phyloP scores from a whole-genome alignment of 2,113 vertebrate genomes.

The Pyrgilauda ruficollis region DNA sequence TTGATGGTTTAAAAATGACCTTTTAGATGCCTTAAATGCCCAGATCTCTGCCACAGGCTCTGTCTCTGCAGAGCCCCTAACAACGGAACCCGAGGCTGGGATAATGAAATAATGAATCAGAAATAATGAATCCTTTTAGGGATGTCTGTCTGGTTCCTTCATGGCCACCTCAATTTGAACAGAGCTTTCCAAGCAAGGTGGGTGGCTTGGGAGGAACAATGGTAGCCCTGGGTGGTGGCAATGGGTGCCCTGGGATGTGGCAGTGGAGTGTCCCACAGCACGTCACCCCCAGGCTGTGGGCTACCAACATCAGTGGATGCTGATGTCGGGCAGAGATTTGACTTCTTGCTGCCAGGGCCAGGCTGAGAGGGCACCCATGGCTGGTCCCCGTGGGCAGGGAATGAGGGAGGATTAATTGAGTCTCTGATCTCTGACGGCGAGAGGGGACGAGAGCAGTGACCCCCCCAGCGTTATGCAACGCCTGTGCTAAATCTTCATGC shows the following conservation, averaged over 20 bases:
- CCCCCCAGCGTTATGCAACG: not conserved
- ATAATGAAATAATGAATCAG: not conserved
- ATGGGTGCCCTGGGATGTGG: not conserved
- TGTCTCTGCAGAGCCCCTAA: not conserved
- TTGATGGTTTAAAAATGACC: not conserved
- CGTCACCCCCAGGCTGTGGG: not conserved
- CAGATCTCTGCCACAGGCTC: not conserved
- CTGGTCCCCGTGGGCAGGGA: not conserved
- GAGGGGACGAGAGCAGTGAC: not conserved
- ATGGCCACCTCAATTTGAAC: accelerated
- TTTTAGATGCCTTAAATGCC: not conserved
- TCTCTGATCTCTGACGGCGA: slow-evolving; percentile 5
- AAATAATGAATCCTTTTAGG: not conserved
- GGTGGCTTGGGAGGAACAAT: not conserved
- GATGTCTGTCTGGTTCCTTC: accelerated
- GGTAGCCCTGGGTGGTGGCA: not conserved
- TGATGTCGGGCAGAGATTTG: not conserved
- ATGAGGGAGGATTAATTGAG: slow-evolving; percentile 50
- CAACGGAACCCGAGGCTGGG: accelerated
- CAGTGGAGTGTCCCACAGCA: not conserved
- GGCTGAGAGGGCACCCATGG: not conserved
- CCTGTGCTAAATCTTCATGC: slow-evolving; percentile 25
- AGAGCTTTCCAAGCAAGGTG: not conserved
- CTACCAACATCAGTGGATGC: not conserved
- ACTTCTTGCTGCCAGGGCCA: not conserved